phyloP scores from a whole-genome alignment of 2,113 vertebrate genomes.

The Speoplatyrhinus poulsoni region DNA sequence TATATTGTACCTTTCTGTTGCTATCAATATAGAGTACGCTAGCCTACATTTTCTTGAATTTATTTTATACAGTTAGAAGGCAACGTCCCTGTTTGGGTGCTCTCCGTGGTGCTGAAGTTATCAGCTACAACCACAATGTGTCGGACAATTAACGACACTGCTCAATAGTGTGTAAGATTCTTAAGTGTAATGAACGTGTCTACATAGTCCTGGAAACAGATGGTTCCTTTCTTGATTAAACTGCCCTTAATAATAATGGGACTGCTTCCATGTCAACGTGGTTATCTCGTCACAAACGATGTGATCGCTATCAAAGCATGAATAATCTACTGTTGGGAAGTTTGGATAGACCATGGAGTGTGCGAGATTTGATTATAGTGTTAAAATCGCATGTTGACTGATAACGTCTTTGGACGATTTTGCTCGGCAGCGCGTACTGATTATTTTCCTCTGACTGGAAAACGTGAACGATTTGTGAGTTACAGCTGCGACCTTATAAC shows the following conservation, averaged over 20 bases:
- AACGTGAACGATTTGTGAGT: no score
- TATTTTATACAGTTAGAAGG: not conserved
- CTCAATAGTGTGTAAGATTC: slow-evolving; percentile 67
- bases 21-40: no score
- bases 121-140: slow-evolving; percentile 3
- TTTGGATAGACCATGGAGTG: no score
- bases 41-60: not conserved
- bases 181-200: slow-evolving; percentile 74
- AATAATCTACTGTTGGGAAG: no score
- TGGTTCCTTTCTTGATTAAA: slow-evolving; percentile 77
- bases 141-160: slow-evolving; percentile 9
- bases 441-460: no score
- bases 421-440: no score
- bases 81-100: not conserved
- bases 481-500: no score
- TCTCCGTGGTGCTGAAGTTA: not conserved
- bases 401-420: no score
- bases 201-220: slow-evolving; percentile 70
- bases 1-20: no score
- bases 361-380: no score
- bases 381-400: no score
- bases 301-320: not conserved
- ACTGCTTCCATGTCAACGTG: slow-evolving; percentile 17
- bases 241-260: slow-evolving; percentile 49
- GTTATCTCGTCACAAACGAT: slow-evolving; percentile 25